Conservation (phyloP, 1,140 invertebrate species). For the Homalodisca vitripennis region DNA sequence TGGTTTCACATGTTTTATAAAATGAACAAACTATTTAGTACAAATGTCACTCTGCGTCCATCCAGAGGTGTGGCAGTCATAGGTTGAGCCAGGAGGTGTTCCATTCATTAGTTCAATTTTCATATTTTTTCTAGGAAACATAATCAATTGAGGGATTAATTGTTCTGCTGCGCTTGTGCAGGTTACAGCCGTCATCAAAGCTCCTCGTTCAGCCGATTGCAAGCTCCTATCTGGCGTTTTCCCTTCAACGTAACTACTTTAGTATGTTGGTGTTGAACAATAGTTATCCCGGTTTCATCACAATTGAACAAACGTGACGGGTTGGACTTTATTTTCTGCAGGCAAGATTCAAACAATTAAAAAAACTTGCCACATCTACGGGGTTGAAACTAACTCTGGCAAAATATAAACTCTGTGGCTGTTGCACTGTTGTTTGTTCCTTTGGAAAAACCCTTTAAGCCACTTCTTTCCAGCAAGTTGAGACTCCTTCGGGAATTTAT, state of each 20-base stretch:
- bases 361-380: conserved; percentile 12
- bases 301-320: conserved; percentile 34
- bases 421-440: background rate
- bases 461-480: background rate
- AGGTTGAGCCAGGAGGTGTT: conserved; percentile 40
- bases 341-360: conserved; percentile 24
- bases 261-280: too few relatives aligned
- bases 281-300: conserved; percentile 36
- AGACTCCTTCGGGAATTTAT: background rate
- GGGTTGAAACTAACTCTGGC: background rate
- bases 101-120: conserved; percentile 35
- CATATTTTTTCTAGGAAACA: conserved; percentile 47
- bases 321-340: conserved; percentile 32
- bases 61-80: conserved; percentile 42
- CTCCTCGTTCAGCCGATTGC: conserved; percentile 45
- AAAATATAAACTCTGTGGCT: background rate
- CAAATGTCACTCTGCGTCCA: conserved; percentile 45
- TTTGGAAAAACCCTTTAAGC: background rate
- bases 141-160: conserved; percentile 48
- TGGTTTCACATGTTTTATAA: conserved; percentile 38
- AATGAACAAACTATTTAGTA: conserved; percentile 34
- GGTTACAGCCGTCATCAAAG: conserved; percentile 42
- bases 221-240: conserved; percentile 43
- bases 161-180: conserved; percentile 47
- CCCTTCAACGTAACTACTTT: too few relatives aligned